phyloP scores from a whole-genome alignment of 1,140 invertebrate species.

The Neuroterus valhalla region DNA sequence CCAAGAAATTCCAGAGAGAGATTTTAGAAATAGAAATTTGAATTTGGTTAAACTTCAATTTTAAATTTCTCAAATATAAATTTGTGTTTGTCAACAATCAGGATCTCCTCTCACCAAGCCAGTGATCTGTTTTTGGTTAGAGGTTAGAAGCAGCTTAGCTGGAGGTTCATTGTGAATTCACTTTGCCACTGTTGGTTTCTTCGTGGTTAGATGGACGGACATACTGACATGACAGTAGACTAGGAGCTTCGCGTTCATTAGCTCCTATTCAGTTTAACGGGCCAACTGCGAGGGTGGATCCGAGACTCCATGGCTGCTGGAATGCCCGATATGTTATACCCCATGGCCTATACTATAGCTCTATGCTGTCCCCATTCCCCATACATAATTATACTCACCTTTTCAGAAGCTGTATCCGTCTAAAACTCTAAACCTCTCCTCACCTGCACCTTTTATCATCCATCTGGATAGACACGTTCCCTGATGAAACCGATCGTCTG shows the following conservation, averaged over 20 bases:
- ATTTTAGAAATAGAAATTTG: too few species aligned
- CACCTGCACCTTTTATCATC: conserved; percentile 28
- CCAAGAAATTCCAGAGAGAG: too few species aligned
- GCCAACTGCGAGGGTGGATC: conserved; percentile 71
- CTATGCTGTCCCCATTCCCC: conserved; percentile 62
- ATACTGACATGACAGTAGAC: conserved; percentile 57
- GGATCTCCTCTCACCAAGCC: not conserved
- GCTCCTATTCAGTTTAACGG: conserved; percentile 72
- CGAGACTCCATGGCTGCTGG: conserved; percentile 68
- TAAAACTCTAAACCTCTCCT: conserved; percentile 26
- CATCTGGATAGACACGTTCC: conserved; percentile 23
- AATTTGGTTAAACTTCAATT: too few species aligned
- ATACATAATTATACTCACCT: conserved; percentile 69
- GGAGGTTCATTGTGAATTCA: conserved; percentile 35
- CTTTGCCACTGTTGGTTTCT: conserved; percentile 49
- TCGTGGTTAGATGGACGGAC: conserved; percentile 56
- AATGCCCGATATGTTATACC: conserved; percentile 69
- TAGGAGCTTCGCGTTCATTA: conserved; percentile 71
- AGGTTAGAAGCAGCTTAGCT: conserved; percentile 8
- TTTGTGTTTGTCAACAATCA: not conserved
- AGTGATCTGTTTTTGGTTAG: conserved; percentile 29
- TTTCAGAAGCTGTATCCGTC: conserved; percentile 54
- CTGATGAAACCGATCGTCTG: conserved; percentile 1
- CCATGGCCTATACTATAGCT: not conserved
- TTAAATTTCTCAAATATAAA: too few species aligned